phyloP scores from a whole-genome alignment of 2,113 vertebrate genomes.

The Tamias sibiricus region DNA sequence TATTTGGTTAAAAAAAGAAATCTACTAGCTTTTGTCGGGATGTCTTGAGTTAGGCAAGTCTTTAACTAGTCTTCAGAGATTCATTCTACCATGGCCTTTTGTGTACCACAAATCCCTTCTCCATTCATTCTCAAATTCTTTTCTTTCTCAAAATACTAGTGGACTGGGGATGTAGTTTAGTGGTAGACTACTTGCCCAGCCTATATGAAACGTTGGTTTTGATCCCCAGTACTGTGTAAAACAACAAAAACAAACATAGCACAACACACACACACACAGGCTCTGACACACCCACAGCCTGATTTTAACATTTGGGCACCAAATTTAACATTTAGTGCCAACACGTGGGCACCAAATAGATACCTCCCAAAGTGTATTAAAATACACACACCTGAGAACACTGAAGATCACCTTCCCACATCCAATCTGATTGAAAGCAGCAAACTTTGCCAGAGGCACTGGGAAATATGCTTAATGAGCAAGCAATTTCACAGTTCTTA shows the following conservation, averaged over 20 bases:
- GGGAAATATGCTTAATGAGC: not conserved
- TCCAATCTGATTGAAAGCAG: not conserved
- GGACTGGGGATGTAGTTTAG: not conserved
- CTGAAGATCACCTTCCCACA: not conserved
- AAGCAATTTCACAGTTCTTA: not conserved
- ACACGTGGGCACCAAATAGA: not conserved
- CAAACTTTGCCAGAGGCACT: not conserved
- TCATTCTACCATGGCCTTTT: not conserved
- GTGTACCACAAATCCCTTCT: not conserved
- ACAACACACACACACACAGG: not conserved
- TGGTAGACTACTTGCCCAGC: not conserved
- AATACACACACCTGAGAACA: not conserved
- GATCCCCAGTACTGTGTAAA: not conserved
- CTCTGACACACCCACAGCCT: not conserved
- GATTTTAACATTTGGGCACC: not conserved
- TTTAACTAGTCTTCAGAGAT: not conserved
- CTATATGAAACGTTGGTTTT: not conserved
- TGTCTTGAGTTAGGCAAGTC: not conserved
- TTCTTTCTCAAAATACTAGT: not conserved
- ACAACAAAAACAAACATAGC: too few species aligned
- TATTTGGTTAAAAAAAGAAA: not conserved
- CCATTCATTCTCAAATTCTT: not conserved
- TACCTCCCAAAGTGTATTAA: not conserved
- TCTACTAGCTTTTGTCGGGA: not conserved
- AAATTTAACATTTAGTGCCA: not conserved